These are phyloP conservation scores for Nebria ingens DNA, from an alignment of 1,140 invertebrate species.

Conservation along the genomic window DNA sequence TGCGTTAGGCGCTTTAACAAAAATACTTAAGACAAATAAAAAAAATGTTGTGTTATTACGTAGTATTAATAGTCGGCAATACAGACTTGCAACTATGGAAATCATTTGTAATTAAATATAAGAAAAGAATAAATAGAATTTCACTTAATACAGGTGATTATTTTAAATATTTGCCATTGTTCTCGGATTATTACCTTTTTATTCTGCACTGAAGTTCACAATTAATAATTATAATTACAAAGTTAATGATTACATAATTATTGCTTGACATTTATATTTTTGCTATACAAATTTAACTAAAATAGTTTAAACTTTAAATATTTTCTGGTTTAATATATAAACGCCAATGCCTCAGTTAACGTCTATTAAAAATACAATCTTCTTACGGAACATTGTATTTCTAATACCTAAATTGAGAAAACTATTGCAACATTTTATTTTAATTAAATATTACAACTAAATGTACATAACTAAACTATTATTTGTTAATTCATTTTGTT, in stretches of 20 bases:
- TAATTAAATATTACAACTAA: too few species aligned
- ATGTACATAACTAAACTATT: too few species aligned
- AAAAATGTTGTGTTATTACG: slow-evolving; percentile 27
- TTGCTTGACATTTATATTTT: slow-evolving; percentile 2
- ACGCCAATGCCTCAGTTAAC: too few species aligned
- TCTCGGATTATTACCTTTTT: background rate
- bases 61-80: slow-evolving; percentile 26
- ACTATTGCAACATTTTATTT: too few species aligned
- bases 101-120: slow-evolving; percentile 20
- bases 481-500: too few species aligned
- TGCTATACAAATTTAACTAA: background rate
- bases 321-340: too few species aligned
- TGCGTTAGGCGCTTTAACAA: slow-evolving; percentile 40
- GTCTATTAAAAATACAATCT: too few species aligned
- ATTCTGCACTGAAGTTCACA: background rate
- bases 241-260: slow-evolving; percentile 1
- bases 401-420: too few species aligned
- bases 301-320: too few species aligned
- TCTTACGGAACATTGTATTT: too few species aligned
- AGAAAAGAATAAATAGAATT: background rate
- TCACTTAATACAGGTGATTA: too few species aligned
- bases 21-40: slow-evolving; percentile 11
- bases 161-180: too few species aligned
- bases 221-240: background rate
- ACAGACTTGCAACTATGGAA: slow-evolving; percentile 24